Evolutionary conservation across 2,888 invertebrate genomes (phyloP).

Genomic region (Drosophila mimica): DNA sequence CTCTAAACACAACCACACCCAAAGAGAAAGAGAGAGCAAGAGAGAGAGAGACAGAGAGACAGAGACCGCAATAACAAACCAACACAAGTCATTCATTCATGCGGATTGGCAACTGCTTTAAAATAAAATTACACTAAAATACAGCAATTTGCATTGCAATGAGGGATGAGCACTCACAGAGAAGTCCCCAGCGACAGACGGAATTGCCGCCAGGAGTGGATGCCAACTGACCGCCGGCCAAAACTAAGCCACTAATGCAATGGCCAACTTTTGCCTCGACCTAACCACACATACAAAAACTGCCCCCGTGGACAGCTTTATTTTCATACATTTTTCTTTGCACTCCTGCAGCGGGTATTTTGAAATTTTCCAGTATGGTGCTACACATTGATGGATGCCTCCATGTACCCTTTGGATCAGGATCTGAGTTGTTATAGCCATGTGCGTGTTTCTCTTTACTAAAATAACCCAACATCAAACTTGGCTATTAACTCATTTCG

Average conservation of each 20-base stretch:
- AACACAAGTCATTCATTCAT: conserved; percentile 5
- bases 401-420: background rate
- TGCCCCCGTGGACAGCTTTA: background rate
- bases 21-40: background rate
- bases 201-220: background rate
- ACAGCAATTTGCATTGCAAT: conserved; percentile 75
- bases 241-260: conserved; percentile 24
- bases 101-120: conserved; percentile 34
- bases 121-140: conserved; percentile 73
- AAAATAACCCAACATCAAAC: background rate
- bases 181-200: conserved; percentile 20
- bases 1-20: conserved; percentile 10
- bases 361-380: background rate
- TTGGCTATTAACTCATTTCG: background rate
- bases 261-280: conserved; percentile 52
- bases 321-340: background rate
- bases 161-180: conserved; percentile 16
- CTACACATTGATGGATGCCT: background rate
- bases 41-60: background rate
- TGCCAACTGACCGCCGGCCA: conserved; percentile 39
- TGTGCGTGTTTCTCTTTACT: background rate
- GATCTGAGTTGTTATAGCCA: background rate
- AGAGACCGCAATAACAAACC: background rate
- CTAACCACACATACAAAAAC: background rate
- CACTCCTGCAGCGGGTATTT: background rate